phyloP scores from a whole-genome alignment of 2,797 vertebrate genomes.

The Nannoperca obscura region DNA sequence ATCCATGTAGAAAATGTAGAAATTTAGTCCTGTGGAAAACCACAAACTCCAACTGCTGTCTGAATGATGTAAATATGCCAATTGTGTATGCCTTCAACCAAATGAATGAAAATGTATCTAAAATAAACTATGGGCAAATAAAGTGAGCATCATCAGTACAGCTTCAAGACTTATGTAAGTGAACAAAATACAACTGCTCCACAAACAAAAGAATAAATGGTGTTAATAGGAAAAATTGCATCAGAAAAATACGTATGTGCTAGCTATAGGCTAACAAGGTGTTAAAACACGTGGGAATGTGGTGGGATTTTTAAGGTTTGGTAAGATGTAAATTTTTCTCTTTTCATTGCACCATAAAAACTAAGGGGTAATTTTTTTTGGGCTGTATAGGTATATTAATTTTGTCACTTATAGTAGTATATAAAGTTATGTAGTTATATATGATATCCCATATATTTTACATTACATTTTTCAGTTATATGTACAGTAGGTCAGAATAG shows the following conservation, averaged over 20 bases:
- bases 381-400: not conserved
- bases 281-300: too few species aligned
- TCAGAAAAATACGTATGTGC: too few species aligned
- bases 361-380: not conserved
- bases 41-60: not conserved
- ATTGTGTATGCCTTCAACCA: not conserved
- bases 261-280: too few species aligned
- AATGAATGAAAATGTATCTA: not conserved
- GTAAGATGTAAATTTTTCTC: not conserved
- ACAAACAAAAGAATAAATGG: too few species aligned
- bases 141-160: not conserved
- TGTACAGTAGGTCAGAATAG: too few species aligned
- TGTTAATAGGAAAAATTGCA: too few species aligned
- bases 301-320: too few species aligned
- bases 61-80: not conserved
- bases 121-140: too few species aligned
- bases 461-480: too few species aligned
- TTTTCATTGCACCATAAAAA: not conserved
- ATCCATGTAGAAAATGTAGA: not conserved
- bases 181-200: not conserved
- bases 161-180: not conserved
- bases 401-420: too few species aligned
- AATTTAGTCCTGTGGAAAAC: not conserved
- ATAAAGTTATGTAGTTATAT: too few species aligned
- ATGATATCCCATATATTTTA: too few species aligned